A percentile compares a stretch with the other conserved stretches of the same genome.
phyloP scores from a whole-genome alignment of 2,113 vertebrate genomes.

The Cyanoramphus novaezelandiae region DNA sequence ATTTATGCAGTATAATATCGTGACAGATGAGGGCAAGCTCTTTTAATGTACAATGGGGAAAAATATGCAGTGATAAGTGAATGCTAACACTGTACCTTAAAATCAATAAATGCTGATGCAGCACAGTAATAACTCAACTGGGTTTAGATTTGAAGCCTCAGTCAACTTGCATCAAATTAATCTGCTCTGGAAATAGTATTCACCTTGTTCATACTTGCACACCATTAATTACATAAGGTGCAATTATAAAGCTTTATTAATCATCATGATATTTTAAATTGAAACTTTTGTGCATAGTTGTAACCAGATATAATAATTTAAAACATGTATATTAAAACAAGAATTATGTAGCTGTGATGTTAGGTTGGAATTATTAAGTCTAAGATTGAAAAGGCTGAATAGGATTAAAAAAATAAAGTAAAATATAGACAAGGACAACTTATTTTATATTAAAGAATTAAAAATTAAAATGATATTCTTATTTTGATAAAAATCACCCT shows the following conservation, averaged over 20 bases:
- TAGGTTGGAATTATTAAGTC: neutral
- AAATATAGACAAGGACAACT: neutral
- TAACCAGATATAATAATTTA: neutral
- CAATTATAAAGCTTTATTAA: slow-evolving; percentile 47
- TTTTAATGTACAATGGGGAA: slow-evolving; percentile 17
- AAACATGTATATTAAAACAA: neutral
- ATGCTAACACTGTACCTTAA: slow-evolving; percentile 39
- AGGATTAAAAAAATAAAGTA: neutral
- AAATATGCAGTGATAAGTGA: slow-evolving; percentile 60
- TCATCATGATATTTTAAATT: slow-evolving; percentile 34
- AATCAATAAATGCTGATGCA: slow-evolving; percentile 45
- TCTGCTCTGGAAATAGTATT: neutral
- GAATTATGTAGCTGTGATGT: neutral
- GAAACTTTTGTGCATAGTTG: neutral
- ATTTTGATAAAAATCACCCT: slow-evolving; percentile 18
- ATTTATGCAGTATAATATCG: slow-evolving; percentile 29
- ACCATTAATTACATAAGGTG: slow-evolving; percentile 30
- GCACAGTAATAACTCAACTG: slow-evolving; percentile 11
- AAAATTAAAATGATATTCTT: neutral
- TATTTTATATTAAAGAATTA: neutral
- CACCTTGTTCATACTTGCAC: slow-evolving; percentile 10
- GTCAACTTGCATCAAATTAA: slow-evolving; percentile 36
- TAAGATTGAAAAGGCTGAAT: slow-evolving; percentile 1
- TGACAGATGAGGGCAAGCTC: slow-evolving; percentile 42
- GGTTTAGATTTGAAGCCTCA: slow-evolving; percentile 20